These are phyloP conservation scores for Heterocephalus glaber DNA, from an alignment of 2,113 vertebrate genomes.

Conservation along the genomic window DNA sequence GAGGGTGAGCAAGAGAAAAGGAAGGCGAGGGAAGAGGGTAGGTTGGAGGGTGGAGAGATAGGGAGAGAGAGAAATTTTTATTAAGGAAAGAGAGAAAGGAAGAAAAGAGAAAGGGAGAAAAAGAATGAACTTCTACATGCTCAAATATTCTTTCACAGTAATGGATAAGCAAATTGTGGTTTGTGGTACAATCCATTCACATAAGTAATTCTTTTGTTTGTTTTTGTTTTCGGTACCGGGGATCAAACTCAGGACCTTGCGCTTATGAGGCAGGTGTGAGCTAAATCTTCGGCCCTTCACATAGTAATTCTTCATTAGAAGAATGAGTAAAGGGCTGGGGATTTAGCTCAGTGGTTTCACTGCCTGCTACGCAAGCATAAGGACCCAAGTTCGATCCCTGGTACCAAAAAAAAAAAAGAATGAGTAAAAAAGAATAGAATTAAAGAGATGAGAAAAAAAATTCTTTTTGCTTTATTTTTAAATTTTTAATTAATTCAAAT, in stretches of 20 bases:
- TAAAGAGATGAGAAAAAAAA: background rate
- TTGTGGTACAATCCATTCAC: background rate
- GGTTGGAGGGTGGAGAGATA: background rate
- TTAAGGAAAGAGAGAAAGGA: background rate
- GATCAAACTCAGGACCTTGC: too few species aligned
- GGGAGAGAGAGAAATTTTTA: background rate
- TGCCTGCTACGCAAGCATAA: too few species aligned
- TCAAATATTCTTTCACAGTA: background rate
- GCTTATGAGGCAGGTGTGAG: too few species aligned
- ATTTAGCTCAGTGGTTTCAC: too few species aligned
- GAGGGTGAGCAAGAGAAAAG: background rate
- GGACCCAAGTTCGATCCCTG: too few species aligned
- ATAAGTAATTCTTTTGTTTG: background rate
- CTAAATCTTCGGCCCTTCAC: too few species aligned
- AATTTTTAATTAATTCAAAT: background rate
- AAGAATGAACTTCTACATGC: background rate
- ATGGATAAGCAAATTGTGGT: background rate
- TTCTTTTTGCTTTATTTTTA: conserved; percentile 15
- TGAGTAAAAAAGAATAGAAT: background rate
- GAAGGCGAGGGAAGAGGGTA: background rate
- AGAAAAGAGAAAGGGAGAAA: background rate
- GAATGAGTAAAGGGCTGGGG: too few species aligned
- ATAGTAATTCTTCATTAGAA: too few species aligned
- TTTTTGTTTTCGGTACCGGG: too few species aligned
- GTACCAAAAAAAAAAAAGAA: too few species aligned